A percentile compares a stretch with the other conserved stretches of the same genome.
Conservation (phyloP, 53 echinoderm and acorn worm genomes). For the Holothuria leucospilota region DNA sequence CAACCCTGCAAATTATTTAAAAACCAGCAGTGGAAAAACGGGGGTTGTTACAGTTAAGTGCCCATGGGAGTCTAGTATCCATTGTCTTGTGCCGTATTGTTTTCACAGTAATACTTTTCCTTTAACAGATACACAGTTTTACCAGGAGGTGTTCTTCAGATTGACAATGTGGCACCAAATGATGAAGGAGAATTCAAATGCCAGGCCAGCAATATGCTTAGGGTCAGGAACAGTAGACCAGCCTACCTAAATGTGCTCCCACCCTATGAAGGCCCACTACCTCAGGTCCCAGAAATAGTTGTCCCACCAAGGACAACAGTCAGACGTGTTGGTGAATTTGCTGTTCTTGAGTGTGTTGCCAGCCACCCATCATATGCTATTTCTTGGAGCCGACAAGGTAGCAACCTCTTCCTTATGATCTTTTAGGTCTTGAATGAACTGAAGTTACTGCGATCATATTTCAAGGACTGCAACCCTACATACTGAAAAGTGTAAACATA, state of each 20-base stretch:
- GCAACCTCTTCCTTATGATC: not conserved
- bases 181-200: conserved; percentile 76
- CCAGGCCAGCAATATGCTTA: conserved; percentile 56
- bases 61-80: too few relatives aligned
- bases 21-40: too few relatives aligned
- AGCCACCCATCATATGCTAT: conserved; percentile 26
- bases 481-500: too few relatives aligned
- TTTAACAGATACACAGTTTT: conserved; percentile 55
- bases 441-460: too few relatives aligned
- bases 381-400: conserved; percentile 38
- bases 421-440: too few relatives aligned
- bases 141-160: conserved; percentile 72
- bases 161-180: conserved; percentile 41
- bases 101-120: not conserved
- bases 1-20: too few relatives aligned
- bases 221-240: conserved; percentile 49
- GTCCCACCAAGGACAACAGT: conserved; percentile 54
- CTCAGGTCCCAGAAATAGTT: conserved; percentile 32
- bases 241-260: conserved; percentile 50
- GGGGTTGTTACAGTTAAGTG: too few relatives aligned
- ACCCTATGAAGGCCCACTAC: conserved; percentile 8
- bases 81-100: too few relatives aligned
- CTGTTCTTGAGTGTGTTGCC: conserved; percentile 75
- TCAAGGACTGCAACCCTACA: too few relatives aligned
- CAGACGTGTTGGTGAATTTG: conserved; percentile 43